phyloP scores from a whole-genome alignment of 2,797 vertebrate species.

The Euthynnus affinis region DNA sequence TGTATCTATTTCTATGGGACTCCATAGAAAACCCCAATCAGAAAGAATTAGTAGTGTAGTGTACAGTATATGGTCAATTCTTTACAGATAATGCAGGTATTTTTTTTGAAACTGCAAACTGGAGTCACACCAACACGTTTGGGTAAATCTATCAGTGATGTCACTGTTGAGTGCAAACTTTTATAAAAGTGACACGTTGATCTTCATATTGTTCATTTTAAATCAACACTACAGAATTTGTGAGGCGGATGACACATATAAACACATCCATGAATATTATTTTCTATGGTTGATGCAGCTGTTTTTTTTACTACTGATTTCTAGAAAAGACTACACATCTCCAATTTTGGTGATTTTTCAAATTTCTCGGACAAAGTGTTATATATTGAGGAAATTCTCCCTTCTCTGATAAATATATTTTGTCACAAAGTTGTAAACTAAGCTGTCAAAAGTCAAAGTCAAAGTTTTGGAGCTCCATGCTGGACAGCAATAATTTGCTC shows the following conservation, averaged over 20 bases:
- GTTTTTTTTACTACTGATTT: no score
- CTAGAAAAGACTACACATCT: not conserved
- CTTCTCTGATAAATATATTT: not conserved
- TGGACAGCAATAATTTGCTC: not conserved
- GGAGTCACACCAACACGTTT: not conserved
- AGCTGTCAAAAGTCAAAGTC: not conserved
- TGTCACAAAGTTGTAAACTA: not conserved
- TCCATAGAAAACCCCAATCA: not conserved
- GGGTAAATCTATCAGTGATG: no score
- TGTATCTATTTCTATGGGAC: not conserved
- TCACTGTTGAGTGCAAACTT: no score
- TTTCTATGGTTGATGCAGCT: not conserved
- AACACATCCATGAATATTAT: no score
- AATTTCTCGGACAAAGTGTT: not conserved
- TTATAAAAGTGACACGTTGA: not conserved
- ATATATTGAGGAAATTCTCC: not conserved
- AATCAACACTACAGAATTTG: no score
- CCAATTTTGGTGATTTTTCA: not conserved
- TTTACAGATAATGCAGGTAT: not conserved
- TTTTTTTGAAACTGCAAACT: not conserved
- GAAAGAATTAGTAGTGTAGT: not conserved
- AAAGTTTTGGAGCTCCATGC: not conserved
- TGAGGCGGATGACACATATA: not conserved
- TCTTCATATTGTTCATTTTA: no score
- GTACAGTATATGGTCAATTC: not conserved